These are phyloP conservation scores for Platyura marginata DNA, from an alignment of 1,140 invertebrate genomes.

Conservation along the genomic window DNA sequence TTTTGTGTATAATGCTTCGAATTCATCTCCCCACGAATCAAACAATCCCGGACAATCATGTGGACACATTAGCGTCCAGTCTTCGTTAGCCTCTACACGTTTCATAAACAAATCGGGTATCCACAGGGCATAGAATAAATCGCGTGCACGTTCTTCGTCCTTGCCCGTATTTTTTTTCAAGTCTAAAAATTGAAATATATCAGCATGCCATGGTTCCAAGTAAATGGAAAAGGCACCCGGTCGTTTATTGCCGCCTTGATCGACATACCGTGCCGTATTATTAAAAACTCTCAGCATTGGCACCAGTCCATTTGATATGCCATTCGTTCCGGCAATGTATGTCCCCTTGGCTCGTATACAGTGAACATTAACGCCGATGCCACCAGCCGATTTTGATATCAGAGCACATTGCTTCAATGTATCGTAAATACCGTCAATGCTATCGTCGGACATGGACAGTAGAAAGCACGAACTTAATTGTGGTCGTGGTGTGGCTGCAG, in stretches of 20 bases:
- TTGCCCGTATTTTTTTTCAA: slow-evolving; percentile 44
- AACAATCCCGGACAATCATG: slow-evolving; percentile 40
- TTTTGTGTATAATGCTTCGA: slow-evolving; percentile 38
- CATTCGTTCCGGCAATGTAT: slow-evolving; percentile 50
- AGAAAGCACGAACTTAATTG: slow-evolving; percentile 56
- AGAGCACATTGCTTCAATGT: slow-evolving; percentile 71
- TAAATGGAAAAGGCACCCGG: slow-evolving; percentile 58
- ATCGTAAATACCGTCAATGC: slow-evolving; percentile 66
- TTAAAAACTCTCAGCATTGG: slow-evolving; percentile 55
- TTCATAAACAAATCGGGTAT: slow-evolving; percentile 57
- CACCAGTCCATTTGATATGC: slow-evolving; percentile 45
- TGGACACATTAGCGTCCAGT: slow-evolving; percentile 54
- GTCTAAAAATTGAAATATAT: slow-evolving; percentile 48
- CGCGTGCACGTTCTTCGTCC: slow-evolving; percentile 39
- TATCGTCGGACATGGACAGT: slow-evolving; percentile 46
- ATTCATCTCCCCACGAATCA: slow-evolving; percentile 46
- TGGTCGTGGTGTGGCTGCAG: slow-evolving; percentile 45
- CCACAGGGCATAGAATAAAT: slow-evolving; percentile 55
- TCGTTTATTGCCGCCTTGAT: slow-evolving; percentile 57
- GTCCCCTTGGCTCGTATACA: slow-evolving; percentile 43
- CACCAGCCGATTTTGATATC: slow-evolving; percentile 52
- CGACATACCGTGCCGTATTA: slow-evolving; percentile 50
- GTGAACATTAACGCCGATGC: slow-evolving; percentile 53
- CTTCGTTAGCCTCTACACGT: slow-evolving; percentile 37
- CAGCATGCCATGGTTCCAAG: slow-evolving; percentile 55